Evolutionary conservation across 1,140 invertebrate genomes (phyloP), one percentile per base, ranked within the genome.

Genomic region (Lepidostoma basale): DNA sequence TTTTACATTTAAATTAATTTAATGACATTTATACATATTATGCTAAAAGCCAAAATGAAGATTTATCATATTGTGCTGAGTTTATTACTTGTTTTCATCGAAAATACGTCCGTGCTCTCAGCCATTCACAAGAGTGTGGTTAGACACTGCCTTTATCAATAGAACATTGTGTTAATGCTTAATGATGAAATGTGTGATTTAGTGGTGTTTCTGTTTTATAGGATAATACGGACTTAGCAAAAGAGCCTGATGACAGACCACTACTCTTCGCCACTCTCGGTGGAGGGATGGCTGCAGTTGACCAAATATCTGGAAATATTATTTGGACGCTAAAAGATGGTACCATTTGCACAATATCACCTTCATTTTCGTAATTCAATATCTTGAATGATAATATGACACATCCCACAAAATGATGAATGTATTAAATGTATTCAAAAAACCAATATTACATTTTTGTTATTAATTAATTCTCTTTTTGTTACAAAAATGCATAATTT

Each of bases 321-420:
- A 86, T 90, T 74, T 98, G 96, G 96, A 91, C 88, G 75, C 86
- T 96, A 62, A 90, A 92, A 83, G 94, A 98, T 85, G 93, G 91
- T 92, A 36, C 36, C 12, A 76, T 54, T 30, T 54, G 44, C 20
- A 20, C 72, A 69, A 26, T 59, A 44, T 67, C 18, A 42, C 25
- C 8, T 52, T 9, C 22, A 25, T 45, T 45, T 22, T 47, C 23
- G 44, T 23, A 47, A 47, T 47, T 23, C 44, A 20, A 47, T 47
- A 47, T 9, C 18, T 3, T 20, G 14, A 10, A 47, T n/a, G n/a
- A n/a, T n/a, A n/a, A n/a, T n/a, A n/a, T n/a, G n/a, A n/a, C n/a
- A n/a, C n/a, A n/a, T n/a, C n/a, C n/a, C n/a, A n/a, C n/a, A n/a
- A n/a, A n/a, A n/a, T n/a, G n/a, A n/a, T n/a, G n/a, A n/a, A n/a